Conservation (phyloP, 2,113 vertebrate species). For the Tringa solitaria region DNA sequence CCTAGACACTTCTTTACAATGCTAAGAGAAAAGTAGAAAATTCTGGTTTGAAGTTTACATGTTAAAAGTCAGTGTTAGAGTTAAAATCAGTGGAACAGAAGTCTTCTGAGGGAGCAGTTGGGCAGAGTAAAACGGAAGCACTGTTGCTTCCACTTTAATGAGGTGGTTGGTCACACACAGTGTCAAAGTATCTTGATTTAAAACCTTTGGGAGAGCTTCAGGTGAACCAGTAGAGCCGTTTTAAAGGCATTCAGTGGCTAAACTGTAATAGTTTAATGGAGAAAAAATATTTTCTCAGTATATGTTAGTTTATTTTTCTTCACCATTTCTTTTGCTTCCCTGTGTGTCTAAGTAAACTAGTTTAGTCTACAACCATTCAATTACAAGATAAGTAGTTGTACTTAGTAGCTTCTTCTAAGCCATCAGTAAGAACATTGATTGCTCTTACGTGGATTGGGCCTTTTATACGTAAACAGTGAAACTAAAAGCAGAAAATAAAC, state of each 20-base stretch:
- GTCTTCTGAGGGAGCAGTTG: background rate
- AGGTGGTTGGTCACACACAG: background rate
- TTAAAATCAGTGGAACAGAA: background rate
- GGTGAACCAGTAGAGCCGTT: background rate
- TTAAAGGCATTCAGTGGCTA: background rate
- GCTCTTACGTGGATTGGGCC: rapidly evolving
- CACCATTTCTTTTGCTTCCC: background rate
- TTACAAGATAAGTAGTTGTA: background rate
- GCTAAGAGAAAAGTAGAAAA: background rate
- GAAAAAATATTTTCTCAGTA: background rate
- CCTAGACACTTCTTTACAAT: background rate
- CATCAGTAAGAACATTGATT: background rate
- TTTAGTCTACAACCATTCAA: background rate
- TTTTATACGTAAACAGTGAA: background rate
- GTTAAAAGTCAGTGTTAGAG: background rate
- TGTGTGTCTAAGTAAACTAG: background rate
- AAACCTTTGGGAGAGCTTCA: background rate
- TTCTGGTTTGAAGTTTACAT: background rate
- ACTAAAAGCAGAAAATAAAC: background rate
- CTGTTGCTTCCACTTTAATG: background rate
- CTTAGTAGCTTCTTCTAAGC: background rate
- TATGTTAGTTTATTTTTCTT: background rate
- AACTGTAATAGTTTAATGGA: background rate
- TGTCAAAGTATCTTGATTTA: background rate
- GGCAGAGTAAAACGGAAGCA: background rate